Evolutionary conservation across 2,797 vertebrate genomes (phyloP).

Genomic region (Halcyon smyrnensis): DNA sequence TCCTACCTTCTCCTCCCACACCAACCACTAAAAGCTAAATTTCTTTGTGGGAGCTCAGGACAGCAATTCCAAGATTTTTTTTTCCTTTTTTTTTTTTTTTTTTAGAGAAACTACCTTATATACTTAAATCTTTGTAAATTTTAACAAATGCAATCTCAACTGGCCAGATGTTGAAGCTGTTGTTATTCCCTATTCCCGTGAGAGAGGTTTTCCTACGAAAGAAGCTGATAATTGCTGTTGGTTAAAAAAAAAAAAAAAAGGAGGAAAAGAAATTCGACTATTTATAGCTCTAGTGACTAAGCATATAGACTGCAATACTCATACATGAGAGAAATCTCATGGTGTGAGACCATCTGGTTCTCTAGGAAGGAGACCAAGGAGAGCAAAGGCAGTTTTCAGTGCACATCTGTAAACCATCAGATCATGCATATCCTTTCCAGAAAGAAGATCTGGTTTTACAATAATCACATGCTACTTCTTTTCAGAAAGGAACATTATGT

Average conservation of each 20-base stretch:
- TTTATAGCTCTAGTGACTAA: conserved; percentile 59
- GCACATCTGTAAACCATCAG: conserved; percentile 32
- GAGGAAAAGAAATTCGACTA: background rate
- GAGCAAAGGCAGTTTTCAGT: background rate
- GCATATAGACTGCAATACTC: background rate
- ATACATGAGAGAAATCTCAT: background rate
- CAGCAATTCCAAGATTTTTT: background rate
- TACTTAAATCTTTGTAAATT: background rate
- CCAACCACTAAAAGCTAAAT: background rate
- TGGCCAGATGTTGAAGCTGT: background rate
- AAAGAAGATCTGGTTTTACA: background rate
- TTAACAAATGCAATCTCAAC: background rate
- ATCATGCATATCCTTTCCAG: background rate
- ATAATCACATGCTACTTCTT: background rate
- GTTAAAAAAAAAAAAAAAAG: background rate
- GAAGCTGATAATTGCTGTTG: background rate
- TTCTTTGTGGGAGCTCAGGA: background rate
- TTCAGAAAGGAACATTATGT: background rate
- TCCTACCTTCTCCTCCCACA: background rate
- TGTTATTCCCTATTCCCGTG: background rate
- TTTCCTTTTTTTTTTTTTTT: background rate
- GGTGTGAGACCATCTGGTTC: background rate
- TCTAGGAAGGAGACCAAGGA: background rate
- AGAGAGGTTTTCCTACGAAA: background rate
- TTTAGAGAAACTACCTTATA: background rate